Conservation (phyloP, 2,797 vertebrate species). For the Coracias cyanogaster region DNA sequence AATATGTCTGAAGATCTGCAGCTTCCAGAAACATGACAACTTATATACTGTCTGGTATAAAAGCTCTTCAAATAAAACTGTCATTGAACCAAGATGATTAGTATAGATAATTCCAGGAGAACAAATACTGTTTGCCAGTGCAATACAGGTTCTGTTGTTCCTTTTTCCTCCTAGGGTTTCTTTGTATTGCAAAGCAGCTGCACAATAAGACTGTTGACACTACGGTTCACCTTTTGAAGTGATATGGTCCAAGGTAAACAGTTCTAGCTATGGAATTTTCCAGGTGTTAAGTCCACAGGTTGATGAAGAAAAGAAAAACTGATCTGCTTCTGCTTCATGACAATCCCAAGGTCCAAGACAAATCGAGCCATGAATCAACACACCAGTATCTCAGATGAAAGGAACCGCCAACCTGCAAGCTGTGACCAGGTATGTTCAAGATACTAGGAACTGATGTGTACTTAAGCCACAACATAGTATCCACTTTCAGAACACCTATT, state of each 20-base stretch:
- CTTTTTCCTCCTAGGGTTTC: not conserved
- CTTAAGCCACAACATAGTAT: not conserved
- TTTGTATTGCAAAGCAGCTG: constrained; percentile 42
- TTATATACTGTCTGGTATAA: not conserved
- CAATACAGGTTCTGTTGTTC: not conserved
- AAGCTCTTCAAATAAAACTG: not conserved
- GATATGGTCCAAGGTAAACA: constrained; percentile 2
- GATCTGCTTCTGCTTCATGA: not conserved
- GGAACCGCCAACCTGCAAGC: not conserved
- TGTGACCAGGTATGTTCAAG: not conserved
- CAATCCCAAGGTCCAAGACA: not conserved
- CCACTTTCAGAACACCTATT: not conserved
- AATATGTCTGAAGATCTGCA: not conserved
- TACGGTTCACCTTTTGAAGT: constrained; percentile 34
- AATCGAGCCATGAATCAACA: not conserved
- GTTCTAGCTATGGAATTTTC: constrained; percentile 1
- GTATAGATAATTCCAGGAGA: not conserved
- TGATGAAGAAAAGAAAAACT: not conserved
- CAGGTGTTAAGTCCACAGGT: not conserved
- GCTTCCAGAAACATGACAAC: not conserved
- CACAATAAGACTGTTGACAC: constrained; percentile 17
- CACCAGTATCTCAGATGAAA: not conserved
- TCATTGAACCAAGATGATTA: not conserved
- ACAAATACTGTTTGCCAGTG: not conserved
- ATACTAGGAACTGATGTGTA: not conserved